These are phyloP conservation scores for Eupithecia inturbata DNA, from an alignment of 2,888 invertebrate species.

Conservation along the genomic window DNA sequence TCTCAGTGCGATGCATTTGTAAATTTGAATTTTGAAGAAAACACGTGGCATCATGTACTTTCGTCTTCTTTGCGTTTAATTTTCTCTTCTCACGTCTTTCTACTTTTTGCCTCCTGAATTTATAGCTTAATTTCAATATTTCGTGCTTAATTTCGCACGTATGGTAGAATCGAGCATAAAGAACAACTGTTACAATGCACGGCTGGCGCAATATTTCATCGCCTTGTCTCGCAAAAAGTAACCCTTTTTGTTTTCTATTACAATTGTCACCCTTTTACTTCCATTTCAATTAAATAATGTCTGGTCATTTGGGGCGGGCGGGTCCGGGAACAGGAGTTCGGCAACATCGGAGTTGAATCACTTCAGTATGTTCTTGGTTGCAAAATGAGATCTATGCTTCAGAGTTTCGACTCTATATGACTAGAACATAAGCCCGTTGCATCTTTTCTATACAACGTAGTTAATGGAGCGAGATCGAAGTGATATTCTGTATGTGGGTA, in stretches of 20 bases:
- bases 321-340: constrained; percentile 29
- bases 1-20: neutral
- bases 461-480: neutral
- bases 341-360: constrained; percentile 10
- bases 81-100: neutral
- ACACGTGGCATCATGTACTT: neutral
- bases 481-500: neutral
- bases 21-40: neutral
- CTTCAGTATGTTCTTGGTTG: constrained; percentile 7
- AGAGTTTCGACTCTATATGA: neutral
- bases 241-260: constrained; percentile 82
- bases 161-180: constrained; percentile 54
- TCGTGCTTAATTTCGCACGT: constrained; percentile 35
- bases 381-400: constrained; percentile 18
- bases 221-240: constrained; percentile 69
- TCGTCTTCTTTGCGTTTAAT: neutral
- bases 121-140: constrained; percentile 16
- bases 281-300: constrained; percentile 84
- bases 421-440: neutral
- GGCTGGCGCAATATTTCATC: constrained; percentile 82
- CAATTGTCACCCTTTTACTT: constrained; percentile 84
- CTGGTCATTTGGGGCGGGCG: constrained; percentile 82
- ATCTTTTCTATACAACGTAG: neutral
- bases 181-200: constrained; percentile 81
- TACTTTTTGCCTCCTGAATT: neutral